Evolutionary conservation across 2,113 vertebrate genomes (phyloP).

Genomic region (Patagioenas fasciata): DNA sequence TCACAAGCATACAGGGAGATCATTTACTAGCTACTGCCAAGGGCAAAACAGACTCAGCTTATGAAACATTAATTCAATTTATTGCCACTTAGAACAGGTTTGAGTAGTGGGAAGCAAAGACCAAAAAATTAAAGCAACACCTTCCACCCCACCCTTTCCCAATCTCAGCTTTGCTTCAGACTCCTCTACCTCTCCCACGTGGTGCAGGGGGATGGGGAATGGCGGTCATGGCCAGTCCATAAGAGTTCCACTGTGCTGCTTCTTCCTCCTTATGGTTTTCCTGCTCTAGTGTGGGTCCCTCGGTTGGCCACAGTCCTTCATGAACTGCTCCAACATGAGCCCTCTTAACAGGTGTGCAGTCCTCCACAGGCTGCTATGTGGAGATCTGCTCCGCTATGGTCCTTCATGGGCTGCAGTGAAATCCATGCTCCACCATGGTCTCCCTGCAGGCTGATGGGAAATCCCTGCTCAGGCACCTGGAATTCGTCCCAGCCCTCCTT

Average conservation of each 20-base stretch:
- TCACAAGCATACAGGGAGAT: neutral
- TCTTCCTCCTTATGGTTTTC: neutral
- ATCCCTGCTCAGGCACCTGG: neutral
- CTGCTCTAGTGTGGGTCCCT: neutral
- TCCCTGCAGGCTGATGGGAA: neutral
- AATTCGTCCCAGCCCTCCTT: accelerated
- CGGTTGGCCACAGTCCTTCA: neutral
- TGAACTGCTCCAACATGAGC: neutral
- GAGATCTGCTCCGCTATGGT: accelerated
- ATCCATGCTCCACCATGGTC: neutral
- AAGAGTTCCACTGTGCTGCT: neutral
- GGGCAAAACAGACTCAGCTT: neutral
- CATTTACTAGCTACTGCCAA: neutral
- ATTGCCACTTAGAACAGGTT: neutral
- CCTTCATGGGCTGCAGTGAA: neutral
- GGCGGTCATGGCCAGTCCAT: accelerated
- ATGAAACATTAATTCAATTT: neutral
- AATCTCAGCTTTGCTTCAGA: neutral
- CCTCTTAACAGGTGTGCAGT: neutral
- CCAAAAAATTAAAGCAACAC: neutral
- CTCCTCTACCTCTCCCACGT: neutral
- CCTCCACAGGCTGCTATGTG: accelerated
- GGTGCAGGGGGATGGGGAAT: accelerated
- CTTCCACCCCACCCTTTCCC: neutral
- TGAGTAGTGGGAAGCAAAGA: neutral